phyloP scores from a whole-genome alignment of 2,113 vertebrate genomes.

The Gnathonemus longibarbis region DNA sequence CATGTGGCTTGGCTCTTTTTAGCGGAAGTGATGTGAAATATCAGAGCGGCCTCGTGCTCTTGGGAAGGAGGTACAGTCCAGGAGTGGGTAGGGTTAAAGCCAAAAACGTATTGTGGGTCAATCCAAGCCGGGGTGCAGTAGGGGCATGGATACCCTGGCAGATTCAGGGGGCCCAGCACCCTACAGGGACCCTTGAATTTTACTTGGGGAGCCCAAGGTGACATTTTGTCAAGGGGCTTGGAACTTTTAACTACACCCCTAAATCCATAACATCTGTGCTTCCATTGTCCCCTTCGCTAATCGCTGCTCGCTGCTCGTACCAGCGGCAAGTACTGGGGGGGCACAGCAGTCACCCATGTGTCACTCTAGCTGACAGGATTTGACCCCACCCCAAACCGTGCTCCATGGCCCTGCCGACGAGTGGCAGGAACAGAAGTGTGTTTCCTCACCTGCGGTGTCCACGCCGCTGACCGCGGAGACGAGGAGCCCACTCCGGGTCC shows the following conservation, averaged over 20 bases:
- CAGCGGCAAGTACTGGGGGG: background rate
- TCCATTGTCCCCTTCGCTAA: background rate
- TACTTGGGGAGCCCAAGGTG: background rate
- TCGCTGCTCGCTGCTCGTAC: background rate
- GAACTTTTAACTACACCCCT: background rate
- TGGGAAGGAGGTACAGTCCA: background rate
- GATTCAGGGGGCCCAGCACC: background rate
- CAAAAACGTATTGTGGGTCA: background rate
- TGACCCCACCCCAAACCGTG: background rate
- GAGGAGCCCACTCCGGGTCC: background rate
- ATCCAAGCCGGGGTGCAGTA: background rate
- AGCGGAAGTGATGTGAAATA: background rate
- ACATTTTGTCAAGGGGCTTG: background rate
- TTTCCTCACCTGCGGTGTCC: background rate
- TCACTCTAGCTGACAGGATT: background rate
- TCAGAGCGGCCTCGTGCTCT: background rate
- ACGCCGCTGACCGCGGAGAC: background rate
- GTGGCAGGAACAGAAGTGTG: background rate
- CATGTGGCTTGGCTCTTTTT: background rate
- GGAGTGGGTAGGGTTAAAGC: background rate
- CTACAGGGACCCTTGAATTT: background rate
- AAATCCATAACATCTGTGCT: background rate
- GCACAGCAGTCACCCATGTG: background rate
- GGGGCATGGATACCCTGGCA: background rate
- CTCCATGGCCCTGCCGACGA: background rate